These are phyloP conservation scores for Himalopsyche japonica DNA, from an alignment of 2,888 invertebrate species.

Conservation along the genomic window DNA sequence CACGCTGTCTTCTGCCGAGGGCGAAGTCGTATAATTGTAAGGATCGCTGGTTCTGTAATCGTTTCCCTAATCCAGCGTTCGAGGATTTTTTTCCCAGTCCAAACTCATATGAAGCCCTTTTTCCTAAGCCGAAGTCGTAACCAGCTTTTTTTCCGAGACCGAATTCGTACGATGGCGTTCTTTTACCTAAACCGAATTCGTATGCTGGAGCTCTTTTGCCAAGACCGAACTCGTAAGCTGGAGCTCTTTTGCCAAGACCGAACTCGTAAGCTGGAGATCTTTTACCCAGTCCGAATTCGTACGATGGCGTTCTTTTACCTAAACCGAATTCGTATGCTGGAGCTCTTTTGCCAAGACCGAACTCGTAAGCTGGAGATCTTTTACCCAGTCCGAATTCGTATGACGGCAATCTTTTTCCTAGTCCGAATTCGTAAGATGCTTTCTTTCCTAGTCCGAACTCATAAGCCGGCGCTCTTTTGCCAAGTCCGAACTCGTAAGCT, in stretches of 20 bases:
- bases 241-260: slow-evolving; percentile 30
- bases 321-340: slow-evolving; percentile 27
- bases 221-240: slow-evolving; percentile 33
- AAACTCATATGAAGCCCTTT: slow-evolving; percentile 33
- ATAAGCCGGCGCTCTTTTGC: slow-evolving; percentile 49
- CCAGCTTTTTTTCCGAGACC: slow-evolving; percentile 40
- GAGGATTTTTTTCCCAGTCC: slow-evolving; percentile 34
- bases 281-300: slow-evolving; percentile 32
- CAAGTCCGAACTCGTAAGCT: slow-evolving; percentile 47
- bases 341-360: slow-evolving; percentile 43
- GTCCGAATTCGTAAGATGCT: no score
- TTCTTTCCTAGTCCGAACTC: slow-evolving; percentile 53
- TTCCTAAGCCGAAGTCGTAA: slow-evolving; percentile 32
- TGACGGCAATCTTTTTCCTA: slow-evolving; percentile 51
- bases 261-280: slow-evolving; percentile 28
- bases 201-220: slow-evolving; percentile 31
- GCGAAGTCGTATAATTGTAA: slow-evolving; percentile 54
- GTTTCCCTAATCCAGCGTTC: slow-evolving; percentile 28
- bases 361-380: not conserved
- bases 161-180: not conserved
- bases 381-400: slow-evolving; percentile 16
- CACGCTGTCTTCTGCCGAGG: slow-evolving; percentile 59
- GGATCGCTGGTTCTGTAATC: slow-evolving; percentile 24
- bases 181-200: slow-evolving; percentile 37
- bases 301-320: slow-evolving; percentile 23